Evolutionary conservation across 2,113 vertebrate species (phyloP).

Genomic region (Callocephalon fimbriatum): DNA sequence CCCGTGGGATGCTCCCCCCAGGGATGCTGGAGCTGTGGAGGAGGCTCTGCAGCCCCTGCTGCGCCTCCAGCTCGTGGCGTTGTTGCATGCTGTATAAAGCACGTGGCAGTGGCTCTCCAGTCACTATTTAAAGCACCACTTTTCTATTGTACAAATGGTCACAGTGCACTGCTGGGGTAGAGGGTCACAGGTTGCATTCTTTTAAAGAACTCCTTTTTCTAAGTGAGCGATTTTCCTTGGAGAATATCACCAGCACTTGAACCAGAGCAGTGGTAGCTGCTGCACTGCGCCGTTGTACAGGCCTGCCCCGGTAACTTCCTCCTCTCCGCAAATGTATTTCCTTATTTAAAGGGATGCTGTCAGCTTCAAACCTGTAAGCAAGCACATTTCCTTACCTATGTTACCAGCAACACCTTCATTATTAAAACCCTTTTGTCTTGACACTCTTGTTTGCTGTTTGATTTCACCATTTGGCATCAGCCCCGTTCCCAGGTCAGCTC

Average conservation of each 20-base stretch:
- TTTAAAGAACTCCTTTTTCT: constrained; percentile 68
- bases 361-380: constrained; percentile 64
- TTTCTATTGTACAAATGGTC: constrained; percentile 81
- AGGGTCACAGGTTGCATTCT: constrained; percentile 76
- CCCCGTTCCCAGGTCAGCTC: background rate
- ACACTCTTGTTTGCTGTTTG: background rate
- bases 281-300: constrained; percentile 10
- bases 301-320: constrained; percentile 34
- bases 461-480: background rate
- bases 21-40: background rate
- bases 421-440: constrained; percentile 67
- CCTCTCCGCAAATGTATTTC: constrained; percentile 47
- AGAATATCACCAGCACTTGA: constrained; percentile 71
- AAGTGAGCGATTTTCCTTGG: constrained; percentile 60
- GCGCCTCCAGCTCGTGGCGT: background rate
- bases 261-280: constrained; percentile 53
- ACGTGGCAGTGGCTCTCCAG: constrained; percentile 22
- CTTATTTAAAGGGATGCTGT: constrained; percentile 67
- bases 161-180: constrained; percentile 84
- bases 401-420: constrained; percentile 67
- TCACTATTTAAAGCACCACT: constrained; percentile 72
- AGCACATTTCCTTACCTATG: constrained; percentile 70
- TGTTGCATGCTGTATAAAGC: constrained; percentile 76
- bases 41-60: background rate
- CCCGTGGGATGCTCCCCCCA: background rate